Conservation (phyloP, 1,140 invertebrate species). For the Campoletis sonorensis region DNA sequence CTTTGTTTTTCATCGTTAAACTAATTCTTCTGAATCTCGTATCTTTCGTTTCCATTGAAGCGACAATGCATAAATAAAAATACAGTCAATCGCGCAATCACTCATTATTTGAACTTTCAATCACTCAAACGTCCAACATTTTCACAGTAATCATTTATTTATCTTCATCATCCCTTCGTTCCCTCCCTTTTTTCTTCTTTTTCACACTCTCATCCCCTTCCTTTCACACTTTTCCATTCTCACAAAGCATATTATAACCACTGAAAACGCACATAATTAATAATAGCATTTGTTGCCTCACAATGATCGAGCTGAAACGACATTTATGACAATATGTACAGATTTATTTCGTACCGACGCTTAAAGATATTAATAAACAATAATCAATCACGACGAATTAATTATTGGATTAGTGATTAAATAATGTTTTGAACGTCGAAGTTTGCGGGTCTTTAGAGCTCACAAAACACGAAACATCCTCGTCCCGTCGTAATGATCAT, state of each 20-base stretch:
- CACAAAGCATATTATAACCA: background rate
- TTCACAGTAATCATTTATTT: background rate
- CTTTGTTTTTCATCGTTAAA: background rate
- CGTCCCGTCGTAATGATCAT: background rate
- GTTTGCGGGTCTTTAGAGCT: background rate
- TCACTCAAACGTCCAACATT: background rate
- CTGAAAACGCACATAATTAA: constrained; percentile 25
- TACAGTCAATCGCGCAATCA: constrained; percentile 12
- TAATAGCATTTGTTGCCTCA: constrained; percentile 48
- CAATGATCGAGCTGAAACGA: constrained; percentile 58
- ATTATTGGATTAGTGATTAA: constrained; percentile 56
- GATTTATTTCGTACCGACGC: constrained; percentile 55
- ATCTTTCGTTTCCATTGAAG: background rate
- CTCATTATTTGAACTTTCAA: constrained; percentile 1
- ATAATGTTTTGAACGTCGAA: constrained; percentile 41
- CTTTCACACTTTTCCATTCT: background rate
- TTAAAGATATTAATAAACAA: constrained; percentile 53
- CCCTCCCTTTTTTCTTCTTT: constrained; percentile 15
- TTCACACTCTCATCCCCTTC: constrained; percentile 8
- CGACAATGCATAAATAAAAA: constrained; percentile 29
- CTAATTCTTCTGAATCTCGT: background rate
- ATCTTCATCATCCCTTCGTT: no score
- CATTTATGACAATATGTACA: constrained; percentile 65
- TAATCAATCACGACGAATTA: constrained; percentile 44
- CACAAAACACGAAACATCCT: background rate